phyloP scores from a whole-genome alignment of 35 echinoderm and acorn worm genomes.

The Ophioderma brevispina region DNA sequence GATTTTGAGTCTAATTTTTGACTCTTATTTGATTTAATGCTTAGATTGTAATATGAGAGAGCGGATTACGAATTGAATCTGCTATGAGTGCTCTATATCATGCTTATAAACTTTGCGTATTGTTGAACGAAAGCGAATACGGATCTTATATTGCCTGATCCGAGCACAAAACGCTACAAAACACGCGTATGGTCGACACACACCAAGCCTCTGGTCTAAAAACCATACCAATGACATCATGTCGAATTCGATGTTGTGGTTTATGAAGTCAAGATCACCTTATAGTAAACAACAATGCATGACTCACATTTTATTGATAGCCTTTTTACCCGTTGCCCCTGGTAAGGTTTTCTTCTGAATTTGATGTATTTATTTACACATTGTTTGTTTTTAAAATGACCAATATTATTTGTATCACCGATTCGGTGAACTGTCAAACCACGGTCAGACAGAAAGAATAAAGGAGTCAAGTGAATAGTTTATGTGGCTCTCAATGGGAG shows the following conservation, averaged over 20 bases:
- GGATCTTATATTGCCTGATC: too few relatives aligned
- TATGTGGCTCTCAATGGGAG: too few relatives aligned
- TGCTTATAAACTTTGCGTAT: too few relatives aligned
- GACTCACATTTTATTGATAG: not conserved
- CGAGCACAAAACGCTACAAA: too few relatives aligned
- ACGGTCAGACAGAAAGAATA: not conserved
- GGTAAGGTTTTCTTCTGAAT: not conserved
- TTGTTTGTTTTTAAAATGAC: not conserved
- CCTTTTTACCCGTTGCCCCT: not conserved
- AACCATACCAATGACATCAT: slow-evolving; percentile 14
- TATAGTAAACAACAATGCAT: not conserved
- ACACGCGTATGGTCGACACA: too few relatives aligned
- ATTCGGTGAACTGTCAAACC: not conserved
- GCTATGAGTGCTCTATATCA: too few relatives aligned
- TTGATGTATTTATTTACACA: not conserved
- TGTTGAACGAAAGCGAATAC: too few relatives aligned
- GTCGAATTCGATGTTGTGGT: not conserved
- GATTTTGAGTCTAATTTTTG: too few relatives aligned
- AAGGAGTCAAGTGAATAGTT: not conserved
- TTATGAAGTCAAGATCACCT: not conserved
- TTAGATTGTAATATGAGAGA: too few relatives aligned
- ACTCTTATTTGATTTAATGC: too few relatives aligned
- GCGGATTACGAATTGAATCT: too few relatives aligned
- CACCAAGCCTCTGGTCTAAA: too few relatives aligned
- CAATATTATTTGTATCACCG: not conserved